Evolutionary conservation across 2,113 vertebrate species (phyloP).

Genomic region (Boleophthalmus pectinirostris): DNA sequence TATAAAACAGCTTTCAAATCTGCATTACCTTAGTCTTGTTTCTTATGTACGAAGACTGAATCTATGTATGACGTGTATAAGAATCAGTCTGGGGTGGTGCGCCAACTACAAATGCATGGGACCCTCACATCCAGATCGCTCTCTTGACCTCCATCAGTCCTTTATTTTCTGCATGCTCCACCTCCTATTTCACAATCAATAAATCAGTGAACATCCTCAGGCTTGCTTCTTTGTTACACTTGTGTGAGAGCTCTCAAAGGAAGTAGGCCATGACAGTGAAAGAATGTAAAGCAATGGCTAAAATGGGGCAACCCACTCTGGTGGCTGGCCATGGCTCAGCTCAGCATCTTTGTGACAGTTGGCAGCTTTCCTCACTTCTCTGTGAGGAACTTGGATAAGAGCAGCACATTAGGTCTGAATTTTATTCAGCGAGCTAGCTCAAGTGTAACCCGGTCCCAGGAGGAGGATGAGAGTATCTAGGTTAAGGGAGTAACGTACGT

Average conservation of each 20-base stretch:
- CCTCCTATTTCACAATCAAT: slow-evolving; percentile 29
- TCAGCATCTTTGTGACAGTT: slow-evolving; percentile 40
- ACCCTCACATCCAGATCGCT: neutral
- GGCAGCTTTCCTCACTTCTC: slow-evolving; percentile 25
- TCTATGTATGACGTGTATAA: neutral
- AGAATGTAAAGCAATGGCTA: slow-evolving; percentile 35
- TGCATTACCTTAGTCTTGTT: neutral
- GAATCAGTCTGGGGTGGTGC: neutral
- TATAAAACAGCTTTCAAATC: neutral
- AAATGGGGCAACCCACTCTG: slow-evolving; percentile 14
- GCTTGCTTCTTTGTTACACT: slow-evolving; percentile 2
- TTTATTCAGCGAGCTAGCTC: slow-evolving; percentile 25
- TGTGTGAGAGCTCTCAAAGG: slow-evolving; percentile 8
- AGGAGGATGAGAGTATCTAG: slow-evolving; percentile 9
- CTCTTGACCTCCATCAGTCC: slow-evolving; percentile 29
- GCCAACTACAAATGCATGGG: neutral
- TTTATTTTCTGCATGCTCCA: slow-evolving; percentile 13
- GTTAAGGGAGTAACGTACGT: neutral
- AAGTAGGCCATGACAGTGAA: slow-evolving; percentile 35
- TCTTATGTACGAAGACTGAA: too few species aligned
- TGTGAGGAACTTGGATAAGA: slow-evolving; percentile 22
- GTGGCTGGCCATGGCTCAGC: slow-evolving; percentile 23
- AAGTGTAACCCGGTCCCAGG: slow-evolving; percentile 20
- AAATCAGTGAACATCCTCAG: slow-evolving; percentile 14
- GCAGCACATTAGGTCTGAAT: slow-evolving; percentile 26